Percentiles rank a stretch among this genome's conserved stretches.
phyloP scores from a whole-genome alignment of 2,113 vertebrate genomes.

The Sigmodon hispidus region DNA sequence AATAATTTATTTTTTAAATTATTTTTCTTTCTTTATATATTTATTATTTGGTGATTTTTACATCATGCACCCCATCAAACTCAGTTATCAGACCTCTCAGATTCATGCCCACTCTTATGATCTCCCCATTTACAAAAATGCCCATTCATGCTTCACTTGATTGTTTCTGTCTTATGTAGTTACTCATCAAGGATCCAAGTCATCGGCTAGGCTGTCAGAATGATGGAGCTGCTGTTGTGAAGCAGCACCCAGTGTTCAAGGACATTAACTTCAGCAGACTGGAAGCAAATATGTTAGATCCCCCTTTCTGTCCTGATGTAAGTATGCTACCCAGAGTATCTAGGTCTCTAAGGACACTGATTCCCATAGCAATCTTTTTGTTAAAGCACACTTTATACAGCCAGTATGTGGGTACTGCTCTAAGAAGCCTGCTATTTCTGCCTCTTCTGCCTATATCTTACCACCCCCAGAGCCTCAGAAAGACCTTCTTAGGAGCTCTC shows the following conservation, averaged over 20 bases:
- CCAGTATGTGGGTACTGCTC: neutral
- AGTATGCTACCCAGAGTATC: constrained; percentile 74
- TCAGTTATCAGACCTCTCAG: too few relatives aligned
- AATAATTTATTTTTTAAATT: too few relatives aligned
- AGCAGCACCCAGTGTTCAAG: constrained; percentile 92
- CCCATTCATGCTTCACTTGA: neutral
- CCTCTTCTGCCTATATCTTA: neutral
- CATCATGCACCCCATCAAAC: too few relatives aligned
- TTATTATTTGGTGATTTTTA: too few relatives aligned
- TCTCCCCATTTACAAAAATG: too few relatives aligned
- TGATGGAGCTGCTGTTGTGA: constrained; percentile 88
- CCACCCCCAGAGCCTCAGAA: neutral
- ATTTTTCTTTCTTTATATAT: too few relatives aligned
- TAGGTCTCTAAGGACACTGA: neutral
- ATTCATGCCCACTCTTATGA: too few relatives aligned
- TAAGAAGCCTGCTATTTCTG: neutral
- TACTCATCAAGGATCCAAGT: constrained; percentile 92
- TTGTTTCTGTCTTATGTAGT: constrained; percentile 79
- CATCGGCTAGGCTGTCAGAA: constrained; percentile 91
- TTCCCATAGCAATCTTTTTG: accelerated
- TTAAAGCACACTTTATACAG: neutral
- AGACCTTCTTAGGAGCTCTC: neutral
- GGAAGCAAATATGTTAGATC: constrained; percentile 92
- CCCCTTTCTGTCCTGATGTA: constrained; percentile 94
- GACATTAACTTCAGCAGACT: constrained; percentile 95